Evolutionary conservation across 1,140 invertebrate genomes (phyloP).

Genomic region (Thaumatotibia leucotreta): DNA sequence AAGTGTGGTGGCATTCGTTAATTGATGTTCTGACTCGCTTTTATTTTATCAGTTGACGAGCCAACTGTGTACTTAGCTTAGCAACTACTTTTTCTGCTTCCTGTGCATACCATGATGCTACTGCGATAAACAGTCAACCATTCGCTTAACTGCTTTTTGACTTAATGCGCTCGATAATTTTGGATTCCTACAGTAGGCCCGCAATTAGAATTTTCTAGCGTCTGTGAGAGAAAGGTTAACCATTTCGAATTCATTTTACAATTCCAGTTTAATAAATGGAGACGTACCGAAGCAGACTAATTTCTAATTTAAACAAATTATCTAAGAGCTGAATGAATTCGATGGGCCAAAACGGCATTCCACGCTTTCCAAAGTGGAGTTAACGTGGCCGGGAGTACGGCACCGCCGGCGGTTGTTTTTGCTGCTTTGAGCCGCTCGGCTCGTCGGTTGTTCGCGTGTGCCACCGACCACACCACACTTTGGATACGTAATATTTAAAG

Average conservation of each 20-base stretch:
- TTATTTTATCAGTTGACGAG: constrained; percentile 36
- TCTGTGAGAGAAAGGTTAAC: not conserved
- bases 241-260: not conserved
- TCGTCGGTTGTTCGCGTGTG: not conserved
- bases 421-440: not conserved
- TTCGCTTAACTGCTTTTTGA: not conserved
- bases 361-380: constrained; percentile 10
- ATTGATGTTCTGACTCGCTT: constrained; percentile 43
- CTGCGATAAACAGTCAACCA: not conserved
- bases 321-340: not conserved
- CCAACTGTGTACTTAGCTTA: not conserved
- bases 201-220: not conserved
- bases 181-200: too few relatives aligned
- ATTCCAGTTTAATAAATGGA: not conserved
- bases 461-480: not conserved
- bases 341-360: not conserved
- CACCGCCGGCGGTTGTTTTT: not conserved
- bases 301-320: constrained; percentile 13
- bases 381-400: not conserved
- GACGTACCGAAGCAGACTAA: constrained; percentile 3
- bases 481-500: too few relatives aligned
- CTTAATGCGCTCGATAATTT: too few relatives aligned
- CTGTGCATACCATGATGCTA: not conserved
- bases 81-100: not conserved
- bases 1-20: constrained; percentile 54